Evolutionary conservation across 1,140 invertebrate species (phyloP).

Genomic region (Panagrolaimus sp.): DNA sequence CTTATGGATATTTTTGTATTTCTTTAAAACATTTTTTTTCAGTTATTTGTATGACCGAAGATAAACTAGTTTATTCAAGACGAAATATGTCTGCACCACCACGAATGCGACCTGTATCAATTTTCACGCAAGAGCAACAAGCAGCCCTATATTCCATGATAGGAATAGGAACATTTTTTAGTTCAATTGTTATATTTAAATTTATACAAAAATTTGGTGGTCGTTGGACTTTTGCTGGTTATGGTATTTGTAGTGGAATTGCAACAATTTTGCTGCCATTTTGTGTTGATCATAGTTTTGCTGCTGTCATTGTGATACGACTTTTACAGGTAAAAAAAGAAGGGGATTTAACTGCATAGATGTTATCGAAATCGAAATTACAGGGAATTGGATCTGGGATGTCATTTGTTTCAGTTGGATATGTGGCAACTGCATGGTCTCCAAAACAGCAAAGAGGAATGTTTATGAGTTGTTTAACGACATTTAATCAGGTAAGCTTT

Average conservation of each 20-base stretch:
- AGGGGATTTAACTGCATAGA: too few species aligned
- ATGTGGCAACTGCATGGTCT: background rate
- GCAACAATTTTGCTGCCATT: background rate
- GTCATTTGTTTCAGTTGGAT: conserved; percentile 2
- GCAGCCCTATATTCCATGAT: background rate
- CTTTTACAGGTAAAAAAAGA: background rate
- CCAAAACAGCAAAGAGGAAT: background rate
- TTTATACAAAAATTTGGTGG: too few species aligned
- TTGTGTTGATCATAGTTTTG: background rate
- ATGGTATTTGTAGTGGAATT: background rate
- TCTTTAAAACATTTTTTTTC: too few species aligned
- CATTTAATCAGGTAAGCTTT: background rate
- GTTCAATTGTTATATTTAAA: too few species aligned
- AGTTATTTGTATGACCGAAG: too few species aligned
- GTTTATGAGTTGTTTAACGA: background rate
- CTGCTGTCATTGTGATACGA: background rate
- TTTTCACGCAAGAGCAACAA: background rate
- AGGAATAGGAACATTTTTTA: background rate
- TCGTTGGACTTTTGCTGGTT: background rate
- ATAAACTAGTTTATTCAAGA: too few species aligned
- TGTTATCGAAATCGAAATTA: too few species aligned
- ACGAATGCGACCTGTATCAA: too few species aligned
- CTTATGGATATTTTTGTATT: too few species aligned
- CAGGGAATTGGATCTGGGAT: background rate
- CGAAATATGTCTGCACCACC: too few species aligned